phyloP scores from a whole-genome alignment of 2,113 vertebrate species.

The Tetrao urogallus region DNA sequence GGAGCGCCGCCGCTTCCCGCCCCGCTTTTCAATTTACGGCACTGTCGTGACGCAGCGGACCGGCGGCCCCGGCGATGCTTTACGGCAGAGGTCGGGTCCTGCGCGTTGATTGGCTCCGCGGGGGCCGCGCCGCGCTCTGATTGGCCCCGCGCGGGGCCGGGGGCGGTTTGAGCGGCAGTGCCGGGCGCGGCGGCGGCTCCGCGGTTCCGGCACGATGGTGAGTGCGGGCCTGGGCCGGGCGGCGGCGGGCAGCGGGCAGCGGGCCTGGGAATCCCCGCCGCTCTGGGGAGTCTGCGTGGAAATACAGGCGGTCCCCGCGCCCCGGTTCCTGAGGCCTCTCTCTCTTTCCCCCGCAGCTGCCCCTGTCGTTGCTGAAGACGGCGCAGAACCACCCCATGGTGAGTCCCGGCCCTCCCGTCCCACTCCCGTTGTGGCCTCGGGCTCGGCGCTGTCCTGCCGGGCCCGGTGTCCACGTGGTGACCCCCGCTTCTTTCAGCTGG shows the following conservation, averaged over 20 bases:
- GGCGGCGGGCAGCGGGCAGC: neutral
- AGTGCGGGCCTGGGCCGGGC: neutral
- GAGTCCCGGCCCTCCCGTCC: slow-evolving; percentile 52
- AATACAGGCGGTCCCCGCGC: too few species aligned
- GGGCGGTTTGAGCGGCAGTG: slow-evolving; percentile 48
- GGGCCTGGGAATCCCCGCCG: too few species aligned
- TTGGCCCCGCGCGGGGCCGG: neutral
- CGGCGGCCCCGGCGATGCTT: neutral
- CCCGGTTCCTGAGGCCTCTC: neutral
- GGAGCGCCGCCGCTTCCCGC: neutral
- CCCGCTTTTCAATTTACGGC: neutral
- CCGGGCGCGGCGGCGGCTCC: slow-evolving; percentile 1
- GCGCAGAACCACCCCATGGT: slow-evolving; percentile 99
- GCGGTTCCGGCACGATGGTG: slow-evolving; percentile 29
- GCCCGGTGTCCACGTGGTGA: neutral
- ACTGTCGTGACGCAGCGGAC: neutral
- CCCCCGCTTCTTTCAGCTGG: slow-evolving; percentile 79
- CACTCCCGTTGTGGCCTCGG: fast-evolving
- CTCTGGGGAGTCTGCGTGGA: too few species aligned
- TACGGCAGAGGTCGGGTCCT: neutral
- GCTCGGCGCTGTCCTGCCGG: neutral
- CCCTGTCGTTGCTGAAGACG: slow-evolving; percentile 93
- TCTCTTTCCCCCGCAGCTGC: slow-evolving; percentile 80
- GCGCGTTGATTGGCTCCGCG: neutral
- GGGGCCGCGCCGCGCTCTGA: neutral